Base-by-base conservation (phyloP, 2,797 vertebrate species). In the Oryzias sinensis region DNA sequence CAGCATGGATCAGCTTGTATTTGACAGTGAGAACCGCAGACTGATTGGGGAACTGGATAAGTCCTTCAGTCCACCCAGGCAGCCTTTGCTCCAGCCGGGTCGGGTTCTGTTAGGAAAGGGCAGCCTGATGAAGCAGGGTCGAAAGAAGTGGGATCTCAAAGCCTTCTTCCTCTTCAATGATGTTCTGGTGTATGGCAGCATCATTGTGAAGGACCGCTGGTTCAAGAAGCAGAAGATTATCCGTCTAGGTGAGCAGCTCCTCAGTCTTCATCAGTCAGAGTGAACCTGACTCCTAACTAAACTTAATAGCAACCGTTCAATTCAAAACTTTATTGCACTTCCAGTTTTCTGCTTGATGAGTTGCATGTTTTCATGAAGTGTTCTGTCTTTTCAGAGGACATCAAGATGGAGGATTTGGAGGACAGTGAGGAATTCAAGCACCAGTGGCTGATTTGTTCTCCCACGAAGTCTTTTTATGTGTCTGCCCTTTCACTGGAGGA, bases 141-240 rank as follows among this genome's bases (percentile, higher is more conserved):
- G 94, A 27, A 94, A 92, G 63, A 93, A 93, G 66, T 82, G 88
- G 3, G 84, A 94, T 65, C 87, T 86, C 0, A 95, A 94, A 57
- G 85, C 81, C 16, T 97, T 98, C 85, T 97, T 95, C 74, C 94
- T 98, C 20, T 98, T 98, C 85, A 95, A 91, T 0, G 95, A 98
- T 73, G 86, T 97, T 63, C 84, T 98, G 0, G 92, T 98, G n/a
- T 98, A 98, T 0, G 94, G 96, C 69, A 95, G 90, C 81, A 89
- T 96, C 18, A 68, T 97, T 60, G 82, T 95, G 54, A 89, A 72
- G 27, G 93, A 92, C 27, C 90, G 85, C 73, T 94, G 92, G 87
- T 90, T 95, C 90, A 92, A 91, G 20, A 90, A 86, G 0, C 95
- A 94, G 74, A 93, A 92, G 56, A 88, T 97, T 62, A 91, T 98